These are phyloP conservation scores for Scaptomyza tumidula DNA, from an alignment of 2,888 invertebrate species.

Conservation along the genomic window DNA sequence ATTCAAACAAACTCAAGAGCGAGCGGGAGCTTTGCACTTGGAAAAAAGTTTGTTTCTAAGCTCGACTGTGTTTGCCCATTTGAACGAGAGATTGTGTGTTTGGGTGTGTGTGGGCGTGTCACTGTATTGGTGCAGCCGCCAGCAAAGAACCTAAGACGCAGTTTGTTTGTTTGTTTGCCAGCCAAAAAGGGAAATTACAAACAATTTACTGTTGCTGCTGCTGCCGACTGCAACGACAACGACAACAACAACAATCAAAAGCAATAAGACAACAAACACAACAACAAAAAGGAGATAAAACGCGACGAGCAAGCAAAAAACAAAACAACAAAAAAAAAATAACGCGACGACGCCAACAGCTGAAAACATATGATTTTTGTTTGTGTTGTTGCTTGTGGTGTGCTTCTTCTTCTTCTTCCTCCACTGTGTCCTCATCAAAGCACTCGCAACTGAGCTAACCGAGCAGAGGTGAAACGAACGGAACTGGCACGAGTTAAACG, in stretches of 20 bases:
- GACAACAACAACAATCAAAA: conserved; percentile 16
- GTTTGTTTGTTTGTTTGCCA: conserved; percentile 65
- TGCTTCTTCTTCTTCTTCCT: too few relatives aligned
- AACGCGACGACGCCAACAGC: conserved; percentile 51
- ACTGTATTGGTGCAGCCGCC: conserved; percentile 28
- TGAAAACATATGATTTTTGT: conserved; percentile 82
- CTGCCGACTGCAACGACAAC: conserved; percentile 61
- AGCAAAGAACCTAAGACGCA: conserved; percentile 60
- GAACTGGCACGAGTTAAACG: conserved; percentile 62
- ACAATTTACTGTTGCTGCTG: conserved; percentile 64
- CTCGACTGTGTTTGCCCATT: conserved; percentile 52
- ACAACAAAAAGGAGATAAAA: conserved; percentile 31
- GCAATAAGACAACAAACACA: conserved; percentile 23
- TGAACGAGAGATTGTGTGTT: conserved; percentile 25
- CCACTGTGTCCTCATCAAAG: conserved; percentile 14
- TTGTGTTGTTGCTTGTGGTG: conserved; percentile 69
- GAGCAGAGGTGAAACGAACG: conserved; percentile 44
- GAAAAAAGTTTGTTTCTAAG: conserved; percentile 72
- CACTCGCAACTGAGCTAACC: conserved; percentile 27
- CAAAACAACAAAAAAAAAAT: conserved; percentile 8
- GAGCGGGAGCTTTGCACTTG: conserved; percentile 61
- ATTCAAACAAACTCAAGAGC: conserved; percentile 59
- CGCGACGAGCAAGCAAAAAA: conserved; percentile 1
- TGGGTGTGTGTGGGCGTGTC: conserved; percentile 43
- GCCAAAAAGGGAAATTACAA: conserved; percentile 26